A percentile compares a stretch with the other conserved stretches of the same genome.
These are phyloP conservation scores for Drosophila monieri DNA, from an alignment of 2,888 invertebrate species.

Conservation along the genomic window DNA sequence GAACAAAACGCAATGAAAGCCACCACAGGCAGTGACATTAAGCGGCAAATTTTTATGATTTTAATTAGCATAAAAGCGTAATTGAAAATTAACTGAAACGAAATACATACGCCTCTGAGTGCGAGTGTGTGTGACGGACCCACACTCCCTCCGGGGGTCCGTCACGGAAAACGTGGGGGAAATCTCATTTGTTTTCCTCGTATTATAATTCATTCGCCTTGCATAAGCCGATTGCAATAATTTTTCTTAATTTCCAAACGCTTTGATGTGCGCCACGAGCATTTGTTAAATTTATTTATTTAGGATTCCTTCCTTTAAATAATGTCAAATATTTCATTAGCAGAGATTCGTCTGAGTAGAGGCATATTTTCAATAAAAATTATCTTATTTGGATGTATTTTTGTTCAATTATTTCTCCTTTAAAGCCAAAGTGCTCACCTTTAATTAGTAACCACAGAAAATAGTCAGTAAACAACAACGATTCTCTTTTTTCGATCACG, in stretches of 20 bases:
- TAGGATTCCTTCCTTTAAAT: constrained; percentile 5
- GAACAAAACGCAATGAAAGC: constrained; percentile 41
- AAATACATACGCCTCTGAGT: constrained; percentile 33
- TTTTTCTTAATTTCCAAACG: constrained; percentile 26
- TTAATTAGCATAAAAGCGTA: constrained; percentile 76
- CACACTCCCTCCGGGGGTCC: background rate
- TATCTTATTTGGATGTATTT: background rate
- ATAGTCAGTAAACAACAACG: constrained; percentile 21
- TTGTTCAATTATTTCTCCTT: background rate
- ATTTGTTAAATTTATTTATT: constrained; percentile 20
- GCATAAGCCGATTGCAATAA: constrained; percentile 40
- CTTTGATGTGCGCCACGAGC: constrained; percentile 31
- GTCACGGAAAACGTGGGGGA: background rate
- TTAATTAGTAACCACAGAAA: constrained; percentile 21
- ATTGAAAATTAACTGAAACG: constrained; percentile 72
- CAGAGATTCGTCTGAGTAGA: background rate
- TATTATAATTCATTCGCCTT: constrained; percentile 34
- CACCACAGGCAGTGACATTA: constrained; percentile 41
- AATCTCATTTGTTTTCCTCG: constrained; percentile 16
- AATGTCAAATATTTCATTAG: background rate
- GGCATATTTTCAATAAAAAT: background rate
- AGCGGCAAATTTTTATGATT: constrained; percentile 57
- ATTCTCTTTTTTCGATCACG: constrained; percentile 26
- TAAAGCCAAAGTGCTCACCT: background rate
- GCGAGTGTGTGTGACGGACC: constrained; percentile 17